These are phyloP conservation scores for Brachionus calyciflorus DNA, from an alignment of 1,140 invertebrate genomes.

Conservation along the genomic window DNA sequence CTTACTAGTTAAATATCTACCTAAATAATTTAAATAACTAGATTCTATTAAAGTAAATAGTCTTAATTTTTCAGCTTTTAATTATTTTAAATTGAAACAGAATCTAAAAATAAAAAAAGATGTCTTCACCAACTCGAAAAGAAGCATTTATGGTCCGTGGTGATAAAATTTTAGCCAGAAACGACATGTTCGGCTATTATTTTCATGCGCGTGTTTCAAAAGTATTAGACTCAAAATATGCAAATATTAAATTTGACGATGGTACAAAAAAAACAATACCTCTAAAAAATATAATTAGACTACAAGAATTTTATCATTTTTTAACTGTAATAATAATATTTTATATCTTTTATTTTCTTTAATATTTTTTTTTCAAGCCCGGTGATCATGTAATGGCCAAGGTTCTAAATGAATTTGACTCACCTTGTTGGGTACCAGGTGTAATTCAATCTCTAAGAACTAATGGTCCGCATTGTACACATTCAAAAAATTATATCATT, in stretches of 20 bases:
- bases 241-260: conserved; percentile 38
- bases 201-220: background rate
- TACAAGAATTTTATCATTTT: background rate
- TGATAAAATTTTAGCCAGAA: conserved; percentile 17
- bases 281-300: background rate
- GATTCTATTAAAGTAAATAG: too few species aligned
- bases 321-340: too few species aligned
- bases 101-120: too few species aligned
- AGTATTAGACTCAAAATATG: conserved; percentile 13
- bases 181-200: conserved; percentile 19
- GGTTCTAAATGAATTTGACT: conserved; percentile 34
- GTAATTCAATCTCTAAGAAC: conserved; percentile 18
- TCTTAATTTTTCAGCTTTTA: too few species aligned
- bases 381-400: conserved; percentile 37
- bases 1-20: too few species aligned
- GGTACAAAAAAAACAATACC: background rate
- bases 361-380: background rate
- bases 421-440: conserved; percentile 30
- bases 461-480: too few species aligned
- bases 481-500: conserved; percentile 6
- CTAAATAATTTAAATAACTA: too few species aligned
- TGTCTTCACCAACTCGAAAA: background rate
- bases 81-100: too few species aligned
- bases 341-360: too few species aligned
- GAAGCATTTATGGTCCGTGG: background rate